Percentiles rank a stretch among this genome's conserved stretches.
Conservation (phyloP, 2,888 invertebrate species). For the Bembecia ichneumoniformis region DNA sequence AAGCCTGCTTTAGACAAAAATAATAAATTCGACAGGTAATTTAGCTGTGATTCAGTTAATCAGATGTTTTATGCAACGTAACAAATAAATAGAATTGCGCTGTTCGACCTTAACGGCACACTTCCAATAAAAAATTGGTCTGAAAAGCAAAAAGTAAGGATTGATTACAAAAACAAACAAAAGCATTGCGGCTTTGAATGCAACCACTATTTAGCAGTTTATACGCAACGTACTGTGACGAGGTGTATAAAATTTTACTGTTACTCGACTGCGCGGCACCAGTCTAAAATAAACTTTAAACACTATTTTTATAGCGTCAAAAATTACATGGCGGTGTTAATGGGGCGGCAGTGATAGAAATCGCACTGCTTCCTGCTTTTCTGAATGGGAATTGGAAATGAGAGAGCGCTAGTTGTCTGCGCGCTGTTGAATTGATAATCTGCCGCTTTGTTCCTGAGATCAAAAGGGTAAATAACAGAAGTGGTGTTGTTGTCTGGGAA, state of each 20-base stretch:
- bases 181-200: slow-evolving; percentile 38
- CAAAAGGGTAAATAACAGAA: neutral
- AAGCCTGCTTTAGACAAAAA: too few relatives aligned
- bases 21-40: neutral
- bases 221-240: slow-evolving; percentile 47
- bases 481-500: neutral
- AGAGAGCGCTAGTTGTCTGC: neutral
- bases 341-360: slow-evolving; percentile 46
- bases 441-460: neutral
- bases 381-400: slow-evolving; percentile 41
- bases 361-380: slow-evolving; percentile 51
- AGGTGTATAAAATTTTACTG: slow-evolving; percentile 41
- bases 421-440: neutral
- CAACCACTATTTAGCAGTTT: slow-evolving; percentile 25
- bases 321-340: slow-evolving; percentile 17
- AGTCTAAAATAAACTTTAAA: slow-evolving; percentile 17
- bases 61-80: neutral
- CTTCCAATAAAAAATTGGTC: neutral
- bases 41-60: neutral
- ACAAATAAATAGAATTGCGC: neutral
- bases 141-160: slow-evolving; percentile 15
- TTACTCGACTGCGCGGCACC: slow-evolving; percentile 19
- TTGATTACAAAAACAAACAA: slow-evolving; percentile 51
- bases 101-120: neutral
- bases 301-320: slow-evolving; percentile 6